phyloP scores from a whole-genome alignment of 2,113 vertebrate genomes.

The Balaenoptera acutorostrata region DNA sequence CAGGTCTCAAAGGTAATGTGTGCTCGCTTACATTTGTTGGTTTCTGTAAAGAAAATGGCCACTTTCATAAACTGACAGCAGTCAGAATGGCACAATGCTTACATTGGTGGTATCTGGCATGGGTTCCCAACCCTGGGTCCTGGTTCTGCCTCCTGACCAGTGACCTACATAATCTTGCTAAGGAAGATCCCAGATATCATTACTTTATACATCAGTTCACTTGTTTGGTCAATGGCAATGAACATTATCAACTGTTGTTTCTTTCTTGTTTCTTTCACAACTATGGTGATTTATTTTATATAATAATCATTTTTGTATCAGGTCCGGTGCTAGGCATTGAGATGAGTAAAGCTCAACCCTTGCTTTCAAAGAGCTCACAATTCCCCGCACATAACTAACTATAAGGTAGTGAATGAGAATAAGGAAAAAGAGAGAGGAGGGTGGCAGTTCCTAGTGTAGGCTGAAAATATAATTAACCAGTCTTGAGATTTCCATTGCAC shows the following conservation, averaged over 20 bases:
- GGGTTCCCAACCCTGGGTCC: not conserved
- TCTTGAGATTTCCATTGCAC: not conserved
- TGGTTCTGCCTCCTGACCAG: not conserved
- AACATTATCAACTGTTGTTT: not conserved
- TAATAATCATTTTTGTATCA: not conserved
- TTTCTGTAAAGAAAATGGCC: not conserved
- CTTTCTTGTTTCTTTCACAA: conserved; percentile 8
- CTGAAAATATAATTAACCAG: conserved; percentile 9
- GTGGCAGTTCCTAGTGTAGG: not conserved
- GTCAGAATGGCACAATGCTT: not conserved
- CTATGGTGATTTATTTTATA: not conserved
- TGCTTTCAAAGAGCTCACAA: not conserved
- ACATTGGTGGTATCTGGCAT: not conserved
- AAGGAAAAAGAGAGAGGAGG: not conserved
- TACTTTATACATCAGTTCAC: not conserved
- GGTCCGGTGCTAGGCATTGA: not conserved
- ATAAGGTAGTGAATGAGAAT: not conserved
- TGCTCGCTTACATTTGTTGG: not conserved
- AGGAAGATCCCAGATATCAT: not conserved
- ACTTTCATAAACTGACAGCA: not conserved
- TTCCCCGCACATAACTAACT: not conserved
- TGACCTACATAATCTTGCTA: not conserved
- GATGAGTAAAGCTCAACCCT: not conserved
- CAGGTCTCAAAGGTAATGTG: not conserved
- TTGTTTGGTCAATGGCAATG: not conserved